Base-by-base conservation (phyloP, 2,113 vertebrate genomes). In the Salvelinus sp. region DNA sequence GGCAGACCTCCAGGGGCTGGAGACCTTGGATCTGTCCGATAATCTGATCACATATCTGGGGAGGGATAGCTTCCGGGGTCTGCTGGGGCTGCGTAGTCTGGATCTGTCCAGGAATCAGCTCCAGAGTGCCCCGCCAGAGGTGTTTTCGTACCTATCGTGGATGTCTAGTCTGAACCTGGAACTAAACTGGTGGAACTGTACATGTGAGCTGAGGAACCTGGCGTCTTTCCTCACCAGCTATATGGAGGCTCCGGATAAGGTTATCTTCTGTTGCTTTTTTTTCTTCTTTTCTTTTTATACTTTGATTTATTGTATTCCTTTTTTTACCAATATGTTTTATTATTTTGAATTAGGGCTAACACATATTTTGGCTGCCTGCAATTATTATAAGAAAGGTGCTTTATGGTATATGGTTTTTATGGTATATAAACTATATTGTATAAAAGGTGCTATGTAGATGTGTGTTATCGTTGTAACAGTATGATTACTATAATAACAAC, bases 61-160 rank as follows among this genome's bases (percentile, higher is more conserved):
- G 22, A 84, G 77, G 74, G 89, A 90, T 69, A 93, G 89, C 63
- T 95, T 95, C 48, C 22, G 14, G 60, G 82, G 88, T 7, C 74
- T 95, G 70, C 82, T 79, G 58, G 84, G 79, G 13, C 87, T 95
- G 25, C 84, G 75, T 57, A 90, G 86, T 57, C 84, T 95, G 76
- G 93, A 95, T 77, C 91, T 96, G 70, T 96, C 94, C 44, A 84
- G 90, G 69, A 96, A 96, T 77, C 89, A 79, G 20, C 68, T 96
- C 77, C 83, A 80, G 18, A 90, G 86, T 28, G 80, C 92, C 30
- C 91, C 87, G 23, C 64, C 85, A 0, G 91, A 94, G 25, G 85
- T 91, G 0, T 95, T 95, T 50, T 92, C 92, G 10, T 90, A 90
- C 33, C 86, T 95, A 65, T 85, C 83, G 69, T 89, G 90, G 83